Evolutionary conservation across 2,113 vertebrate species (phyloP).

Genomic region (Blennius ocellaris): DNA sequence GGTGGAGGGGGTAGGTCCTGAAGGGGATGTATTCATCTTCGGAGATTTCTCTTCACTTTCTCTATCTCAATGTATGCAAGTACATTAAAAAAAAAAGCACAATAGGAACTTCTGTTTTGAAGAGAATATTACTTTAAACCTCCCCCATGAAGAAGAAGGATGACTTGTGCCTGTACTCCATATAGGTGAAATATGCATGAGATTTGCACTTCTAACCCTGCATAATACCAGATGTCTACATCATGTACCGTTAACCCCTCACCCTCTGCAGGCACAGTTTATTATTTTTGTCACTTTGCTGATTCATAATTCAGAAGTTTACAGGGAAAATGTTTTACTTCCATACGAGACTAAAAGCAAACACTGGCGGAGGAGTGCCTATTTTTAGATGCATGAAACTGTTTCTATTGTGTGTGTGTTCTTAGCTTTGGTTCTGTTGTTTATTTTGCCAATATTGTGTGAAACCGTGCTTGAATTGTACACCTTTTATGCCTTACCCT

Average conservation of each 20-base stretch:
- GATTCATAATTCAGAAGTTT: conserved; percentile 29
- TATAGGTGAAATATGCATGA: conserved; percentile 43
- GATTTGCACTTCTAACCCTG: conserved; percentile 24
- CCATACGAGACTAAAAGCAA: not conserved
- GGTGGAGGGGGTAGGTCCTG: conserved; percentile 14
- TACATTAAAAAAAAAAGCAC: not conserved
- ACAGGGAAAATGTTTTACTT: not conserved
- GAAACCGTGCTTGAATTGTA: no score
- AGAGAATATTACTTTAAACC: conserved; percentile 45
- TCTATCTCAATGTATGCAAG: not conserved
- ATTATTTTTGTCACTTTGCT: not conserved
- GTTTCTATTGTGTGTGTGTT: no score
- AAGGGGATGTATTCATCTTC: conserved; percentile 66
- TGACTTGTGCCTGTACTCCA: conserved; percentile 4
- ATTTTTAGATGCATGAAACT: not conserved
- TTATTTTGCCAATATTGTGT: no score
- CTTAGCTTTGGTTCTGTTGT: no score
- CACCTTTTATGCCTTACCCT: no score
- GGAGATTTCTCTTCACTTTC: conserved; percentile 39
- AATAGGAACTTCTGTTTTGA: conserved; percentile 37
- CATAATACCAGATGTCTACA: conserved; percentile 1
- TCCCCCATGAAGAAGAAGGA: conserved; percentile 7
- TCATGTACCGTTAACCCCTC: conserved; percentile 6
- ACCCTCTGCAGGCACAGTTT: not conserved
- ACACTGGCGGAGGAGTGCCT: conserved; percentile 5